Evolutionary conservation across 2,888 invertebrate species (phyloP).

Genomic region (Apantesis nais): DNA sequence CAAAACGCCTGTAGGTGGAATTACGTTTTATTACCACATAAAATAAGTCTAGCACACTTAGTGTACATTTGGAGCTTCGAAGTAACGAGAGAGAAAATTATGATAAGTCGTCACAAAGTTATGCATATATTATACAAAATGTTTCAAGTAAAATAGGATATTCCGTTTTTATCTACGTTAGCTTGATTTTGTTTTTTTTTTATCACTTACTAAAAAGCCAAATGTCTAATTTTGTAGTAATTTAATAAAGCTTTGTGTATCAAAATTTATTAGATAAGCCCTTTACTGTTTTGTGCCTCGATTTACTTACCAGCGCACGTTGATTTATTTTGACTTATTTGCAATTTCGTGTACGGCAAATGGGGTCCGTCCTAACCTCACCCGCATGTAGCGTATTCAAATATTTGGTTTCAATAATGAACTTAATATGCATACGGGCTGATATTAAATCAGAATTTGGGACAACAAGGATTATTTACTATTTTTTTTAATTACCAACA

Average conservation of each 20-base stretch:
- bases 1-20: conserved; percentile 14
- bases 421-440: conserved; percentile 31
- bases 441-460: conserved; percentile 13
- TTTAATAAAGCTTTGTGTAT: background rate
- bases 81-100: background rate
- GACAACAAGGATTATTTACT: background rate
- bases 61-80: conserved; percentile 47
- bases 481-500: background rate
- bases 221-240: background rate
- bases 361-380: conserved; percentile 14
- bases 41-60: conserved; percentile 51
- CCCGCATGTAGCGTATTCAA: conserved; percentile 55
- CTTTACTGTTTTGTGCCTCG: background rate
- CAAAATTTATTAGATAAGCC: background rate
- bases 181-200: background rate
- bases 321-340: background rate
- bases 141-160: background rate
- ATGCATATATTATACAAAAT: background rate
- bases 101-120: background rate
- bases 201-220: background rate
- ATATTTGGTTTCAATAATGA: conserved; percentile 71
- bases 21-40: conserved; percentile 31
- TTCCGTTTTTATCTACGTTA: background rate
- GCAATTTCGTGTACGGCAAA: background rate
- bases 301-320: background rate